A percentile compares a stretch with the other conserved stretches of the same genome.
Conservation (phyloP, 37 sponge, comb jelly and placozoan genomes). For the Petrosia ficiformis region DNA sequence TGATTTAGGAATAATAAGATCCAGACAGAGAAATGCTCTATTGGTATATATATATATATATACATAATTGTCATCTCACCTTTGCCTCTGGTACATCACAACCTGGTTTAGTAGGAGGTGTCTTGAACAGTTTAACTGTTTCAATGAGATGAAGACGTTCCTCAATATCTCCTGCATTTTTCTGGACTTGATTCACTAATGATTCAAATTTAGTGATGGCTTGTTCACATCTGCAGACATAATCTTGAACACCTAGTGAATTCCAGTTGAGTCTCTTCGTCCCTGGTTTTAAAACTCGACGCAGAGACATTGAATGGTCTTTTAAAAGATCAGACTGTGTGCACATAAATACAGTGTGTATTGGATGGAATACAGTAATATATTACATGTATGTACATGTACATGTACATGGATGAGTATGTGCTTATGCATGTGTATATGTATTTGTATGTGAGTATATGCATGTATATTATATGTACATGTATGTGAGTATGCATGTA, state of each 20-base stretch:
- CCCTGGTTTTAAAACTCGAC: conserved; percentile 84
- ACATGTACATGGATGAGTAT: too few species aligned
- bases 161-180: conserved; percentile 98
- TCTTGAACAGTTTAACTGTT: conserved; percentile 77
- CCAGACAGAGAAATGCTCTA: not conserved
- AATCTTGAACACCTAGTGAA: conserved; percentile 95
- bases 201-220: conserved; percentile 96
- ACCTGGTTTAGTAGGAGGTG: conserved; percentile 65
- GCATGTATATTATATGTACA: too few species aligned
- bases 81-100: conserved; percentile 84
- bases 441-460: too few species aligned
- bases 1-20: too few species aligned
- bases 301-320: conserved; percentile 85
- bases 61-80: conserved; percentile 40
- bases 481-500: too few species aligned
- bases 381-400: too few species aligned
- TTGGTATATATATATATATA: too few species aligned
- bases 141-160: conserved; percentile 84
- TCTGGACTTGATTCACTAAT: conserved; percentile 91
- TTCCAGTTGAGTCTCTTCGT: conserved; percentile 99
- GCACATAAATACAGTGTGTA: not conserved
- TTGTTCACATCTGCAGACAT: conserved; percentile 91
- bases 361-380: not conserved
- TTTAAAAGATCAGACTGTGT: conserved; percentile 76
- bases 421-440: too few species aligned